Conservation (phyloP, 2,888 invertebrate genomes). For the Drosophila trichaetosa region DNA sequence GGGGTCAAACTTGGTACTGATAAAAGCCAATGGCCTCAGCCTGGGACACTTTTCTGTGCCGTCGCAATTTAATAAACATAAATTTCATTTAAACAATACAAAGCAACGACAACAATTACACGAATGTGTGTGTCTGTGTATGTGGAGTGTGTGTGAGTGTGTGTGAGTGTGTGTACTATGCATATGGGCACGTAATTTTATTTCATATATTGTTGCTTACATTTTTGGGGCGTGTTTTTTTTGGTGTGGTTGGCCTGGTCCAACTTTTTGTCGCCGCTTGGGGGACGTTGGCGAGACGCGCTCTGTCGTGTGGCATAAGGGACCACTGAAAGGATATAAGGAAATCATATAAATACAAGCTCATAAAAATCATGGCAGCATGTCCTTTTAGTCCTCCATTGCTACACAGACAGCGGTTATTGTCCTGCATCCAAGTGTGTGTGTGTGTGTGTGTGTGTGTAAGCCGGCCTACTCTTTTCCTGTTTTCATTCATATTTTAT, state of each 20-base stretch:
- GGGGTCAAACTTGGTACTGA: conserved; percentile 16
- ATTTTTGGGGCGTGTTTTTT: conserved; percentile 39
- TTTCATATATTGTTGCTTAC: conserved; percentile 57
- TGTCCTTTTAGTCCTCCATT: conserved; percentile 49
- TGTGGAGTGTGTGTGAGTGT: conserved; percentile 9
- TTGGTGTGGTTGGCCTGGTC: conserved; percentile 16
- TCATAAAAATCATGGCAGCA: conserved; percentile 79
- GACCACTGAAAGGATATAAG: conserved; percentile 63
- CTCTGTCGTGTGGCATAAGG: conserved; percentile 19
- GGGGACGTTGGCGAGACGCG: conserved; percentile 50
- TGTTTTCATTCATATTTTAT: conserved; percentile 29
- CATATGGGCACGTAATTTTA: conserved; percentile 63
- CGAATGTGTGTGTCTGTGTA: conserved; percentile 21
- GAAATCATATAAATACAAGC: conserved; percentile 78
- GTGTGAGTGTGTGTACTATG: conserved; percentile 24
- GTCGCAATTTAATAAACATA: conserved; percentile 75
- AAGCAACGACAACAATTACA: conserved; percentile 42
- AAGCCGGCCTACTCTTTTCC: conserved; percentile 47
- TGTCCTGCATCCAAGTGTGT: conserved; percentile 55
- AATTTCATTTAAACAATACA: conserved; percentile 69
- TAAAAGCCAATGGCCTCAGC: conserved; percentile 55
- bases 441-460: neutral
- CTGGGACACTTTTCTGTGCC: conserved; percentile 40
- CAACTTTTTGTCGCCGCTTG: conserved; percentile 58
- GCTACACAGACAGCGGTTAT: conserved; percentile 53